These are phyloP conservation scores for Epinephelus fuscoguttatus DNA, from an alignment of 2,113 vertebrate species.

Conservation along the genomic window DNA sequence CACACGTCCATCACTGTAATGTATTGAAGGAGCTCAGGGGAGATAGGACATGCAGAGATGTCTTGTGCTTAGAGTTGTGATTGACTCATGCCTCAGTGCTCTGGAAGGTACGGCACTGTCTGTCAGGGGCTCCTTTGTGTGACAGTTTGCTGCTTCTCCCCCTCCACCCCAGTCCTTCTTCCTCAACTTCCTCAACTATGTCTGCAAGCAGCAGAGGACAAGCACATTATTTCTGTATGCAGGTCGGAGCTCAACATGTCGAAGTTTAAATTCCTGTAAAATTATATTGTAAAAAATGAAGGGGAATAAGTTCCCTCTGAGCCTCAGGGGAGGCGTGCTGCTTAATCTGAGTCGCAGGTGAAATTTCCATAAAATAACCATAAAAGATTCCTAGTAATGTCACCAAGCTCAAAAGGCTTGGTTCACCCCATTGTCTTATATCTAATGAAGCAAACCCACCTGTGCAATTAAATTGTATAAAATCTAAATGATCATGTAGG, in stretches of 20 bases:
- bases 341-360: conserved; percentile 6
- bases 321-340: conserved; percentile 30
- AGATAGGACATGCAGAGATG: conserved; percentile 47
- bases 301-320: conserved; percentile 15
- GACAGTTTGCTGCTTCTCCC: conserved; percentile 13
- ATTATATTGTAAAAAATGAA: conserved; percentile 48
- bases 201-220: conserved; percentile 26
- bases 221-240: conserved; percentile 31
- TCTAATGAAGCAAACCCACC: conserved; percentile 16
- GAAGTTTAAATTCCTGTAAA: conserved; percentile 45
- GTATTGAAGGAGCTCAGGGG: conserved; percentile 52
- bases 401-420: conserved; percentile 30
- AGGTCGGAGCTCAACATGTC: conserved; percentile 29
- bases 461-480: neutral
- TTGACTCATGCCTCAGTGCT: conserved; percentile 64
- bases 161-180: neutral
- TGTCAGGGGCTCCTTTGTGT: conserved; percentile 38
- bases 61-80: conserved; percentile 59
- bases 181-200: conserved; percentile 15
- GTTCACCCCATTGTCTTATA: neutral
- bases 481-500: neutral
- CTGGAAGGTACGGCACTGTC: conserved; percentile 39
- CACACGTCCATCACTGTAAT: conserved; percentile 72
- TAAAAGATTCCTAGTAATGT: conserved; percentile 20
- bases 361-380: conserved; percentile 35